Conservation (phyloP, 2,113 vertebrate genomes). For the Neogobius melanostomus region DNA sequence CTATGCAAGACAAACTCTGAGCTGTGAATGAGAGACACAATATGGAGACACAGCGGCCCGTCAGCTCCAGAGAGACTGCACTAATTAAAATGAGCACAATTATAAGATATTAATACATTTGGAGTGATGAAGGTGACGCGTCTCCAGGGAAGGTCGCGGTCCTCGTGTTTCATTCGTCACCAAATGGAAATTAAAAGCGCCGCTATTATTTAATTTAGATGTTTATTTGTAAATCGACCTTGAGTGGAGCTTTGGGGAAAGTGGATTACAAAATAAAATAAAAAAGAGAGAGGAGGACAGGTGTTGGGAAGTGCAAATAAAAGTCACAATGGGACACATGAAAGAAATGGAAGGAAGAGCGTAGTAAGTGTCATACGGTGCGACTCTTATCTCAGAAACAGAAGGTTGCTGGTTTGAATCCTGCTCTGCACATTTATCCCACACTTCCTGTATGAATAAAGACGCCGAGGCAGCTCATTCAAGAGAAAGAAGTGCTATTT, state of each 20-base stretch:
- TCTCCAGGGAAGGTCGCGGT: constrained; percentile 1
- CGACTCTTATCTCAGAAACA: no score
- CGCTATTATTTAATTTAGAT: constrained; percentile 5
- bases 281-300: neutral
- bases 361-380: no score
- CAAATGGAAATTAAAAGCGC: neutral
- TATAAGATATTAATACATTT: neutral
- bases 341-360: neutral
- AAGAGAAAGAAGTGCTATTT: no score
- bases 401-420: no score
- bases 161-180: neutral
- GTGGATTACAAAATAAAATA: neutral
- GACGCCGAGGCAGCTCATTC: no score
- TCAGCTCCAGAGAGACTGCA: neutral
- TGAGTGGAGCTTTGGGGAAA: neutral
- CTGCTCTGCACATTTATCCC: no score
- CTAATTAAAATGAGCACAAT: constrained; percentile 5
- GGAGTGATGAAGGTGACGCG: neutral
- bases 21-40: neutral
- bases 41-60: neutral
- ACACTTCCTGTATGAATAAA: no score
- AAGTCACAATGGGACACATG: neutral
- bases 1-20: neutral
- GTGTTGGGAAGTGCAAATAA: neutral
- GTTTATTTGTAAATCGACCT: constrained; percentile 4